phyloP scores from a whole-genome alignment of 2,797 vertebrate species.

The Benthosema pterotum region DNA sequence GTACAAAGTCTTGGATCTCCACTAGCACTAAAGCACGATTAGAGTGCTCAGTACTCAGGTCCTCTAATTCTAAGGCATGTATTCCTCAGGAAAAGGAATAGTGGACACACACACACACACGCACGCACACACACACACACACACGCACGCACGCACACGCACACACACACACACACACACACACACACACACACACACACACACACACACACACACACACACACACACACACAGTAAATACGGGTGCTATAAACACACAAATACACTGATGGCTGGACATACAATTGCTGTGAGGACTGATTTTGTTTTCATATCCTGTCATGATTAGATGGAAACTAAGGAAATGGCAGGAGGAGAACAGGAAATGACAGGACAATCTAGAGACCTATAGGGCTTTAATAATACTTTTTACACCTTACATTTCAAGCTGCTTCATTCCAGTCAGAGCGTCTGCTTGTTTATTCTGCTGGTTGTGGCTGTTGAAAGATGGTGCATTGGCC shows the following conservation, averaged over 20 bases:
- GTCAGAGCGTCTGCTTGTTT: no score
- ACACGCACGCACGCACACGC: background rate
- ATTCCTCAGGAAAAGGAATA: no score
- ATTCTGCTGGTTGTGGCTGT: no score
- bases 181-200: constrained; percentile 22
- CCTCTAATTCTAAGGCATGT: no score
- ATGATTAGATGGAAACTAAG: constrained; percentile 5
- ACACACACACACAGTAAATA: background rate
- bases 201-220: background rate
- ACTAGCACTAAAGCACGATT: background rate
- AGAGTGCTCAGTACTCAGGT: no score
- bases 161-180: constrained; percentile 9
- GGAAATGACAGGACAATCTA: background rate
- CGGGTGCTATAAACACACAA: background rate
- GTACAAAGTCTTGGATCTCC: background rate
- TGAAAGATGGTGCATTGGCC: no score
- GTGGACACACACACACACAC: constrained; percentile 35
- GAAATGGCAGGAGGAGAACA: constrained; percentile 2
- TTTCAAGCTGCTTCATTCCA: no score
- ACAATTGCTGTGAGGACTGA: constrained; percentile 15
- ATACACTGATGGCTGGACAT: background rate
- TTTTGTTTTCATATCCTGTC: background rate
- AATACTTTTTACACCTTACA: no score
- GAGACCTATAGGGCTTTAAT: no score
- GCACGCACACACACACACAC: background rate